These are phyloP conservation scores for Tetragonula carbonaria DNA, from an alignment of 2,888 invertebrate species.

Conservation along the genomic window DNA sequence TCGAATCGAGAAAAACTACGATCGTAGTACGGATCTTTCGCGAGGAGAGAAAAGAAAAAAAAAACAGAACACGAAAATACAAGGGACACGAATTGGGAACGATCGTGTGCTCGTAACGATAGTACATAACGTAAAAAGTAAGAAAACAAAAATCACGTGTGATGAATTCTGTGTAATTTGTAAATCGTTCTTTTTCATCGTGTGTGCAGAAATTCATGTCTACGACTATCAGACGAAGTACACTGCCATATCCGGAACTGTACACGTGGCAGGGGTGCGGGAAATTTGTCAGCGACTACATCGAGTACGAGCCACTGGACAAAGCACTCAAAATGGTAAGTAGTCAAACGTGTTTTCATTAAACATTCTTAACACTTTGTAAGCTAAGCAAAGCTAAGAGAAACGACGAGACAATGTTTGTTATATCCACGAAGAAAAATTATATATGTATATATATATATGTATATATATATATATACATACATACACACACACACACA, in stretches of 20 bases:
- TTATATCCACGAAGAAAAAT: no score
- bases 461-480: no score
- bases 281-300: conserved; percentile 91
- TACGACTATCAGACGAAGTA: conserved; percentile 92
- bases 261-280: conserved; percentile 90
- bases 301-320: conserved; percentile 90
- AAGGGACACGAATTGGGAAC: not conserved
- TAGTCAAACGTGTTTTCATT: conserved; percentile 72
- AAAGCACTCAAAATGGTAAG: conserved; percentile 89
- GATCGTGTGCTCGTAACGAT: conserved; percentile 38
- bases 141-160: conserved; percentile 40
- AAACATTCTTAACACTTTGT: conserved; percentile 22
- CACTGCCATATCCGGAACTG: conserved; percentile 89
- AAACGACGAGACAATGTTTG: no score
- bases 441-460: no score
- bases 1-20: no score
- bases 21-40: no score
- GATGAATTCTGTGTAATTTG: conserved; percentile 36
- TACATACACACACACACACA: no score
- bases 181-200: conserved; percentile 31
- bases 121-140: conserved; percentile 8
- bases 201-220: conserved; percentile 93
- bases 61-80: conserved; percentile 21
- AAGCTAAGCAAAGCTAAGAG: conserved; percentile 42
- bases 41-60: not conserved